Conservation (phyloP, 2,888 invertebrate species). For the Tenodera sinensis region DNA sequence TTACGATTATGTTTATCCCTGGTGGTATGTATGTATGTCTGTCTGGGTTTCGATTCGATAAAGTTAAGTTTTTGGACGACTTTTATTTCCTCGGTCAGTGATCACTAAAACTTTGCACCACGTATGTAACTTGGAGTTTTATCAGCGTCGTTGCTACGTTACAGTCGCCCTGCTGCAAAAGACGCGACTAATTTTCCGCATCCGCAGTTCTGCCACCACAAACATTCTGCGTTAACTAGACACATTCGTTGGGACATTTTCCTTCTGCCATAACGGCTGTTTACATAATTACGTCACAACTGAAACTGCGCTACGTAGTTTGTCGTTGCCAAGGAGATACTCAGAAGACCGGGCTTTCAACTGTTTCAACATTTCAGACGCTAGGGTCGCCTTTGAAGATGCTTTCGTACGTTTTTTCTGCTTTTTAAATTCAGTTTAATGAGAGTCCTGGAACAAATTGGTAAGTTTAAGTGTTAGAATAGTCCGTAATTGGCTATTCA, state of each 20-base stretch:
- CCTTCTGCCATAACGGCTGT: neutral
- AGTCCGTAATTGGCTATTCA: too few relatives aligned
- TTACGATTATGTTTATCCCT: neutral
- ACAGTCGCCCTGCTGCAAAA: neutral
- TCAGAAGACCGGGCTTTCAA: too few relatives aligned
- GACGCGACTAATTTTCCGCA: neutral
- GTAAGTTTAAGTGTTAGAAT: too few relatives aligned
- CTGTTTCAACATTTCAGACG: too few relatives aligned
- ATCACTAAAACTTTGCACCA: neutral
- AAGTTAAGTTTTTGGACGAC: neutral
- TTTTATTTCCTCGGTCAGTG: neutral
- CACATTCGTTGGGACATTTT: neutral
- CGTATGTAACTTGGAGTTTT: neutral
- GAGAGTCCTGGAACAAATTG: too few relatives aligned
- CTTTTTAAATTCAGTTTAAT: too few relatives aligned
- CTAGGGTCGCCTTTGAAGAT: too few relatives aligned
- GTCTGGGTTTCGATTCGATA: neutral
- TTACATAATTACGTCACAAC: neutral
- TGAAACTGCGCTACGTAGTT: neutral
- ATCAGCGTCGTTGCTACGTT: neutral
- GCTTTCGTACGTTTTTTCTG: too few relatives aligned
- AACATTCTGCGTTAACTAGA: neutral
- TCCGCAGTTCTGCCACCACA: neutral
- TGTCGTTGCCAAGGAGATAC: too few relatives aligned
- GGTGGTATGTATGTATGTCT: neutral